Evolutionary conservation across 2,113 vertebrate genomes (phyloP).

Genomic region (Etheostoma cragini): DNA sequence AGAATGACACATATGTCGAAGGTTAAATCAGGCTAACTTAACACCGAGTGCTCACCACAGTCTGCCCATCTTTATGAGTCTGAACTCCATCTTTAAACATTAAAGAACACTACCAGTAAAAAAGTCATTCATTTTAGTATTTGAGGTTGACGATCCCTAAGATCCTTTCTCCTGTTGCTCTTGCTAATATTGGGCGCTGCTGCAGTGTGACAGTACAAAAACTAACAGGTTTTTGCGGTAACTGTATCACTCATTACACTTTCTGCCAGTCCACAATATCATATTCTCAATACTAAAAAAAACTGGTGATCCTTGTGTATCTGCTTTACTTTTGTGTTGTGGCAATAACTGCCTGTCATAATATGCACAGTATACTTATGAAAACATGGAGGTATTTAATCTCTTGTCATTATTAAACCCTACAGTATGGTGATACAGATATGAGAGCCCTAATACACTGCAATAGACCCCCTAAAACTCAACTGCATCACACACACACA

Average conservation of each 20-base stretch:
- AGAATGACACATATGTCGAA: not conserved
- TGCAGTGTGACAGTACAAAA: not conserved
- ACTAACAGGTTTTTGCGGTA: not conserved
- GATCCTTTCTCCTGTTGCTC: not conserved
- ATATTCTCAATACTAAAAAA: not conserved
- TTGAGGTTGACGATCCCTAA: not conserved
- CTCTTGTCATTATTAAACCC: not conserved
- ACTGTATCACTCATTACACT: not conserved
- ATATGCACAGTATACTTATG: not conserved
- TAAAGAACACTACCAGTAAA: not conserved
- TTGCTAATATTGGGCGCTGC: not conserved
- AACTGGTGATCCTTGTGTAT: not conserved
- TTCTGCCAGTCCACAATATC: not conserved
- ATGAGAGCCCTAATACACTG: not conserved
- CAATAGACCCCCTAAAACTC: not conserved
- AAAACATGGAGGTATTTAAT: not conserved
- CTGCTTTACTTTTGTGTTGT: not conserved
- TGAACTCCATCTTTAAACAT: conserved; percentile 16
- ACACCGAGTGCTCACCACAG: not conserved
- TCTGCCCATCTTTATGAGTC: not conserved
- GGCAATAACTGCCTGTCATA: not conserved
- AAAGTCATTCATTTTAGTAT: not conserved
- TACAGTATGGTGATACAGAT: not conserved
- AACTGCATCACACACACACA: not conserved
- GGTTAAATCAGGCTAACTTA: not conserved